These are phyloP conservation scores for Mormyrus lacerda DNA, from an alignment of 2,113 vertebrate genomes.

Conservation along the genomic window DNA sequence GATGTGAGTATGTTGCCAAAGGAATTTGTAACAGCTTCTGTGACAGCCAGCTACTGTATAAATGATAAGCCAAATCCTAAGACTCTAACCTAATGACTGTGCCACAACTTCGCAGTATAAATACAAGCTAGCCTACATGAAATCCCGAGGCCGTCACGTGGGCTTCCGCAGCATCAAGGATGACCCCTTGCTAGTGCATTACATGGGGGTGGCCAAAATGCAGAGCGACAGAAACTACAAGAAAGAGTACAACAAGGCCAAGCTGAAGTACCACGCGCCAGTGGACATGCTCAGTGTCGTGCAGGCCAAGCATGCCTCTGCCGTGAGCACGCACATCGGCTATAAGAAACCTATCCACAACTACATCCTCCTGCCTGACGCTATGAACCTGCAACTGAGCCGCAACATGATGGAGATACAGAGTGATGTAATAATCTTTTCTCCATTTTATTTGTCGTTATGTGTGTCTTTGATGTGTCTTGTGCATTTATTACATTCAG, in stretches of 20 bases:
- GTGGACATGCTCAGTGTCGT: slow-evolving; percentile 78
- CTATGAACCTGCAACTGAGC: slow-evolving; percentile 65
- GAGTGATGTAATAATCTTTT: slow-evolving; percentile 75
- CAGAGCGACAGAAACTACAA: slow-evolving; percentile 88
- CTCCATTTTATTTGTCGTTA: neutral
- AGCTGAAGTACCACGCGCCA: slow-evolving; percentile 80
- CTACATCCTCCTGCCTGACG: slow-evolving; percentile 76
- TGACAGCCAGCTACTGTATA: slow-evolving; percentile 40
- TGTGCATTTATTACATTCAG: neutral
- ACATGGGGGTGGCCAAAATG: slow-evolving; percentile 79
- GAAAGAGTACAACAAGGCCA: slow-evolving; percentile 81
- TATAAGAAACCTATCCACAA: slow-evolving; percentile 75
- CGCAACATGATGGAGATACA: slow-evolving; percentile 81
- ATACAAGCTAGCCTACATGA: slow-evolving; percentile 83
- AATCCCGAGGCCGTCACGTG: slow-evolving; percentile 76
- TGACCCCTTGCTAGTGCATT: slow-evolving; percentile 87
- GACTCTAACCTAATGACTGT: neutral
- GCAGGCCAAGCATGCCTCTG: slow-evolving; percentile 75
- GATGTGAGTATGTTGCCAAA: slow-evolving; percentile 67
- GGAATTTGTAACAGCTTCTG: neutral
- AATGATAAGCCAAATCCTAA: neutral
- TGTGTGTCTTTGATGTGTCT: neutral
- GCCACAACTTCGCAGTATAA: slow-evolving; percentile 65
- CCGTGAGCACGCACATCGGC: slow-evolving; percentile 64
- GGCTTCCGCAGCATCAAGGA: slow-evolving; percentile 80